phyloP scores from a whole-genome alignment of 1,140 invertebrate genomes.

The Bicyclus anynana region DNA sequence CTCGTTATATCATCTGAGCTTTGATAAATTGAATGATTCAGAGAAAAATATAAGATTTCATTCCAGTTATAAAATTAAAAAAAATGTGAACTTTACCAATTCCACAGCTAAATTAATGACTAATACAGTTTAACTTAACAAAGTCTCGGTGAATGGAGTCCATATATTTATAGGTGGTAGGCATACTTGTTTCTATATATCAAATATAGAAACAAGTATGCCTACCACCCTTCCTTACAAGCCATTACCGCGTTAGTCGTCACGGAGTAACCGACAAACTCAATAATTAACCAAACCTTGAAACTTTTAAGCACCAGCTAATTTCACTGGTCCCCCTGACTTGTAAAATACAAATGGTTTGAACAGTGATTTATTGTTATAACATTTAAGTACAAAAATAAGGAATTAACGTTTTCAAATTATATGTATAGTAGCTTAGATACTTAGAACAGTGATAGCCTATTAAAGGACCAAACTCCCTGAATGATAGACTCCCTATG shows the following conservation, averaged over 20 bases:
- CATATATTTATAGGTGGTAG: not conserved
- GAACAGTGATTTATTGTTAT: not conserved
- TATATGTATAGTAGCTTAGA: no score
- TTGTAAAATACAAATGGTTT: not conserved
- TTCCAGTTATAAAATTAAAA: no score
- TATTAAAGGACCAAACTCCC: no score
- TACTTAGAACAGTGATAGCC: no score
- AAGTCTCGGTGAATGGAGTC: not conserved
- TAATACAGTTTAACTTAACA: not conserved
- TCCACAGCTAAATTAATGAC: no score
- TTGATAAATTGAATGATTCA: no score
- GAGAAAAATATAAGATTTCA: no score
- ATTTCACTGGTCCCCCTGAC: conserved; percentile 23
- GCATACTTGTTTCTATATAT: not conserved
- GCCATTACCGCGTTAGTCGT: conserved; percentile 42
- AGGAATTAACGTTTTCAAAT: no score
- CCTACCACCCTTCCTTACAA: conserved; percentile 24
- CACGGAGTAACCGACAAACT: conserved; percentile 33
- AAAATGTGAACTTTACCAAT: no score
- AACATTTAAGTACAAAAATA: not conserved
- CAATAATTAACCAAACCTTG: conserved; percentile 53
- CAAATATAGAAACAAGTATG: not conserved
- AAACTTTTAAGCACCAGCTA: conserved; percentile 51
- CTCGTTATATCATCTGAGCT: no score
- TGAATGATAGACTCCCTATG: no score